Percentiles rank a stretch among this genome's conserved stretches.
Evolutionary conservation across 1,140 invertebrate genomes (phyloP).

Genomic region (Zaprionus camerounensis): DNA sequence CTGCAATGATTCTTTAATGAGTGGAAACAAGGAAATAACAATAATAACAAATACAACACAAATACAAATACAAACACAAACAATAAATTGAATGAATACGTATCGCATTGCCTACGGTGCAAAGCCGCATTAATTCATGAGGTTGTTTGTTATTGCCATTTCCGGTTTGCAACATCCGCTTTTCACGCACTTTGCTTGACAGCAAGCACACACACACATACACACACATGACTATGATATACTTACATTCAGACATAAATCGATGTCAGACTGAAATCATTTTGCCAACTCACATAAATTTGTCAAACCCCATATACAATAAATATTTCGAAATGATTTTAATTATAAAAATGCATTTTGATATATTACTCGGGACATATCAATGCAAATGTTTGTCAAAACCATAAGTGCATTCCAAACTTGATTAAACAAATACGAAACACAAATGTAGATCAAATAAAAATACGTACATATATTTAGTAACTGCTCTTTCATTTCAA

Average conservation of each 20-base stretch:
- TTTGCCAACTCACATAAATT: conserved; percentile 38
- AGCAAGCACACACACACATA: conserved; percentile 29
- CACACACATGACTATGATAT: conserved; percentile 4
- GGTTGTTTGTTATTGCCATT: conserved; percentile 71
- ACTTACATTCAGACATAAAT: conserved; percentile 15
- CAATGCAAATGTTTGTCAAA: conserved; percentile 54
- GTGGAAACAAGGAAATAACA: conserved; percentile 24
- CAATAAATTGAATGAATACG: conserved; percentile 13
- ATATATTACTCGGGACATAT: conserved; percentile 35
- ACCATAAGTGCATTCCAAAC: background rate
- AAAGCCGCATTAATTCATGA: conserved; percentile 75
- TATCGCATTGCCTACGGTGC: conserved; percentile 44
- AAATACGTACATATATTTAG: too few relatives aligned
- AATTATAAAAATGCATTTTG: conserved; percentile 31
- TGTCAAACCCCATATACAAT: background rate
- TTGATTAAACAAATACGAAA: background rate
- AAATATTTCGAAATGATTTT: conserved; percentile 21
- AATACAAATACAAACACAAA: conserved; percentile 20
- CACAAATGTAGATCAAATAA: background rate
- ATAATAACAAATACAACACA: conserved; percentile 30
- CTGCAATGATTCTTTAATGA: conserved; percentile 25
- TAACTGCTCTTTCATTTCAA: background rate
- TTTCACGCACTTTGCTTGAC: conserved; percentile 59
- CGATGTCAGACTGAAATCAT: conserved; percentile 18
- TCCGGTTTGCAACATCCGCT: conserved; percentile 73